These are phyloP conservation scores for Drosophila equinoxialis DNA, from an alignment of 1,140 invertebrate species.

Conservation along the genomic window DNA sequence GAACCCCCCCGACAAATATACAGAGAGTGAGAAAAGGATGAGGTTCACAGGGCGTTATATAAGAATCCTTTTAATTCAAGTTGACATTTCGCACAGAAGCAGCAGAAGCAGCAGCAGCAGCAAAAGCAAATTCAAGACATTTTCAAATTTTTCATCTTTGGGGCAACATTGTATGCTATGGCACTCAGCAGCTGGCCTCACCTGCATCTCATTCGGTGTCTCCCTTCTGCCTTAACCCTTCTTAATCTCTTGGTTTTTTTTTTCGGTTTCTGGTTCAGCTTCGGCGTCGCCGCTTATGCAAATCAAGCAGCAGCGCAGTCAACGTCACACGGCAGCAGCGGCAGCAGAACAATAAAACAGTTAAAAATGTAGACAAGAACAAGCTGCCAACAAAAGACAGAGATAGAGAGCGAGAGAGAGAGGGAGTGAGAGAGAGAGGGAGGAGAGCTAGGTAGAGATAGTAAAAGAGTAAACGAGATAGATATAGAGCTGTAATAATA, in stretches of 20 bases:
- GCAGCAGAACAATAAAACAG: slow-evolving; percentile 80
- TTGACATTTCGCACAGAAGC: slow-evolving; percentile 77
- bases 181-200: slow-evolving; percentile 64
- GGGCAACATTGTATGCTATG: slow-evolving; percentile 68
- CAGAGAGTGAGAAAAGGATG: slow-evolving; percentile 26
- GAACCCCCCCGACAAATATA: not conserved
- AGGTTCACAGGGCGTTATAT: slow-evolving; percentile 61
- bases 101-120: slow-evolving; percentile 24
- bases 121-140: slow-evolving; percentile 71
- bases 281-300: slow-evolving; percentile 69
- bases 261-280: slow-evolving; percentile 59
- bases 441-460: not conserved
- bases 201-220: slow-evolving; percentile 28
- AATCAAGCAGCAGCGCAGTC: slow-evolving; percentile 63
- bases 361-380: slow-evolving; percentile 78
- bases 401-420: slow-evolving; percentile 1
- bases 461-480: not conserved
- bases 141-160: slow-evolving; percentile 81
- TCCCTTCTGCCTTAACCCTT: slow-evolving; percentile 22
- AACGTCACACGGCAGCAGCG: slow-evolving; percentile 26
- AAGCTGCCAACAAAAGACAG: slow-evolving; percentile 46
- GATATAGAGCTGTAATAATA: slow-evolving; percentile 66
- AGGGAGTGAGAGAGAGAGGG: not conserved
- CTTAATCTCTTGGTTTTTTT: slow-evolving; percentile 35
- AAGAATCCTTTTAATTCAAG: slow-evolving; percentile 82